Base-by-base conservation (phyloP, 2,797 vertebrate genomes). In the Liasis olivaceus region DNA sequence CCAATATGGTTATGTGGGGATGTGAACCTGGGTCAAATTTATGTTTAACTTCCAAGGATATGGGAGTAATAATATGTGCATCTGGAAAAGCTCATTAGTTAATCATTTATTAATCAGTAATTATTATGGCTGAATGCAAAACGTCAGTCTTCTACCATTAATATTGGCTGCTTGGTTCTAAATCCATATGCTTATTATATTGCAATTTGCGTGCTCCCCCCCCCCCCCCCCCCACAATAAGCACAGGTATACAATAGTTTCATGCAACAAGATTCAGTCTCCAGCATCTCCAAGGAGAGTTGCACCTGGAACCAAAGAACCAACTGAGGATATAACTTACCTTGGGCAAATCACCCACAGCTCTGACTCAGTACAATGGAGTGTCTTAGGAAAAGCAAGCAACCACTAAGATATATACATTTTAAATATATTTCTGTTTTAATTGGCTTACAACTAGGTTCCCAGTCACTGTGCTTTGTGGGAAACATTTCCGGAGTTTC, bases 401-500 rank as follows among this genome's bases (percentile, higher is more conserved):
- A 89, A 60, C 13, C 31, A 85, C 6, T 5, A 31, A 22, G 14
- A 56, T 1, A 28, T 90, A 62, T n/a, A 90, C 59, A 54, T 0
- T 22, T 91, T 63, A 91, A 92, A 88, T 87, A 89, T 24, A 28
- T 81, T n/a, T 12, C 20, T 87, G 47, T 28, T 69, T 14, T 9
- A 24, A 15, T 31, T 17, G 86, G 2, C 66, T 17, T 69, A 31
- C 66, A 69, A 69, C 5, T n/a, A 69, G 14, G 28, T 14, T 51
- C 36, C 51, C 89, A 42, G 58, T 94, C 77, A 60, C 1, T 0
- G 24, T 93, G 91, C 0, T 84, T 89, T 88, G 58, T 62, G 2
- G 24, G 62, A 13, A 62, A 95, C 28, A 96, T 93, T 93, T 94
- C n/a, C 60, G 93, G 95, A 87, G 90, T 15, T 24, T 94, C 58